Conservation (phyloP, 2,888 invertebrate species). For the Calephelis perditalis region DNA sequence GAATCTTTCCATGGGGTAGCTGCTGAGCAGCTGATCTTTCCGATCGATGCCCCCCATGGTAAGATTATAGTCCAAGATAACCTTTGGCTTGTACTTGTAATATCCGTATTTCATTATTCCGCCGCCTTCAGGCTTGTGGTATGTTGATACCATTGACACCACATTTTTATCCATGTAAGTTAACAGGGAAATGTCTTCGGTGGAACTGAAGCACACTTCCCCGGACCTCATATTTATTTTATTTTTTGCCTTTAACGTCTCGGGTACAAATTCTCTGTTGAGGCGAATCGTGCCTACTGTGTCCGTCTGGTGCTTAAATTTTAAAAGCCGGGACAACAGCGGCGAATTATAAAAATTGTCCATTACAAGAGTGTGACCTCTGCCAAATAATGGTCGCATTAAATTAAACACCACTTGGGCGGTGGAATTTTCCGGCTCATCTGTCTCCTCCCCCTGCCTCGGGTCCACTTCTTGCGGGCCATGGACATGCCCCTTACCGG, state of each 20-base stretch:
- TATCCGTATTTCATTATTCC: neutral
- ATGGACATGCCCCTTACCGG: constrained; percentile 28
- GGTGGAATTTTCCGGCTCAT: constrained; percentile 30
- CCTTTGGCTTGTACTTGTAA: neutral
- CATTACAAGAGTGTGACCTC: constrained; percentile 33
- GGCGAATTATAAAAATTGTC: constrained; percentile 35
- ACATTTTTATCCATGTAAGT: neutral
- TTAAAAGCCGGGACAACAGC: constrained; percentile 8
- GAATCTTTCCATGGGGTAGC: too few relatives aligned
- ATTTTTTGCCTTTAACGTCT: too few relatives aligned
- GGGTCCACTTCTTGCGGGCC: constrained; percentile 20
- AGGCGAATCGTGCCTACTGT: too few relatives aligned
- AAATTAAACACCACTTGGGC: constrained; percentile 29
- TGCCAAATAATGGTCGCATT: constrained; percentile 25
- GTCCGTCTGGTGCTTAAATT: too few relatives aligned
- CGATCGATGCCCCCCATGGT: neutral
- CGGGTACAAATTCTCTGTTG: too few relatives aligned
- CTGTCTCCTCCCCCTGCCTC: constrained; percentile 14
- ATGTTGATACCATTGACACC: neutral
- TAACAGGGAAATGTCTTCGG: neutral
- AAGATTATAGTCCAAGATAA: neutral
- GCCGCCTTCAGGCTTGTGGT: neutral
- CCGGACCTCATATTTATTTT: too few relatives aligned
- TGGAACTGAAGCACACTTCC: neutral
- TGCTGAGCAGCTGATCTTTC: too few relatives aligned